Percentiles rank a stretch among this genome's conserved stretches.
Conservation (phyloP, 2,113 vertebrate species). For the Gymnorhina tibicen region DNA sequence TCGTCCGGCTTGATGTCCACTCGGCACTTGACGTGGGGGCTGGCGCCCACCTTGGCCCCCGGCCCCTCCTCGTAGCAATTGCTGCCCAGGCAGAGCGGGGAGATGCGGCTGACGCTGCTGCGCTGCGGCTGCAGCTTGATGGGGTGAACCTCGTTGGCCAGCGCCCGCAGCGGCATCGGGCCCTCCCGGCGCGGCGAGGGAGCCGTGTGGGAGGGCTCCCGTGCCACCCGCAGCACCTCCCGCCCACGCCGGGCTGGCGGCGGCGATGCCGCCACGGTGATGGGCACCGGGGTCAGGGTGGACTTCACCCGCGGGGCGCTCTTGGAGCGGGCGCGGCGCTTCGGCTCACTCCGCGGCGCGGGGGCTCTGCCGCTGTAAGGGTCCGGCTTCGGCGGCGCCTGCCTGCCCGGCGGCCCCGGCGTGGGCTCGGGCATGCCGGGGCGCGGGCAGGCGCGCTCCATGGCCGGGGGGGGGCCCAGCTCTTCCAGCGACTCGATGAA, state of each 20-base stretch:
- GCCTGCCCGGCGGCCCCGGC: conserved; percentile 53
- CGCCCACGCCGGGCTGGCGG: conserved; percentile 74
- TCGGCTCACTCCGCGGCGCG: conserved; percentile 69
- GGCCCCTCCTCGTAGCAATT: conserved; percentile 82
- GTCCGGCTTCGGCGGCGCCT: conserved; percentile 69
- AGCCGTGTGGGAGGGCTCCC: conserved; percentile 71
- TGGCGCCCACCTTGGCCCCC: conserved; percentile 66
- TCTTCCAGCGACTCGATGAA: conserved; percentile 91
- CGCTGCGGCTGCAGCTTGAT: too few species aligned
- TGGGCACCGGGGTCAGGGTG: conserved; percentile 80
- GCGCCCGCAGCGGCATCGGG: conserved; percentile 72
- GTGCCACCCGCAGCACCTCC: conserved; percentile 66
- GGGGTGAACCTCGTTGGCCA: conserved; percentile 93
- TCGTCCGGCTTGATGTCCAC: conserved; percentile 94
- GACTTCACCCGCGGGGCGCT: conserved; percentile 83
- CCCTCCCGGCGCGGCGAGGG: conserved; percentile 78
- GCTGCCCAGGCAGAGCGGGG: conserved; percentile 84
- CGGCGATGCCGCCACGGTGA: conserved; percentile 68
- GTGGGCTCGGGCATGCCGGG: conserved; percentile 66
- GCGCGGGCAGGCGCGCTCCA: conserved; percentile 76
- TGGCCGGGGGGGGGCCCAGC: conserved; percentile 58
- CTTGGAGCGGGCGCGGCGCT: conserved; percentile 85
- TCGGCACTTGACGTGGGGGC: conserved; percentile 89
- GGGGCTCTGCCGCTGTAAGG: conserved; percentile 67
- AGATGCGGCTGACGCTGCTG: conserved; percentile 80